Base-by-base conservation (phyloP, 2,888 invertebrate species). In the Agonum fuliginosum region DNA sequence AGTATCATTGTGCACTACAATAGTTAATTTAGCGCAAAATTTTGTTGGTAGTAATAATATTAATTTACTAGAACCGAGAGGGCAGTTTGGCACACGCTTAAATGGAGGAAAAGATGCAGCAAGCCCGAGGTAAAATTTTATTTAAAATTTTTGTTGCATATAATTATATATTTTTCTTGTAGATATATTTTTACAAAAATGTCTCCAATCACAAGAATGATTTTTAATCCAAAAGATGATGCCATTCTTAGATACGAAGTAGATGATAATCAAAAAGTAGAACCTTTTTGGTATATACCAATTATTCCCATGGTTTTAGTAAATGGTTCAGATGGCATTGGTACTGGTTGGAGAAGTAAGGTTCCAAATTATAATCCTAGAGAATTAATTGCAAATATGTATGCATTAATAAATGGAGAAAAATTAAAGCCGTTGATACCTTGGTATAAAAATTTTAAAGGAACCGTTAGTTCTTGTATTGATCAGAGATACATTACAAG, bases 1-100 rank as follows among this genome's bases (percentile, higher is more conserved):
- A 88, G 91, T 90, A 80, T 98, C 99, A 0, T 89, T 99, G 8
- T 95, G 96, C 89, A 91, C 94, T 86, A 99, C 99, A 0, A 99
- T 99, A 82, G 94, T 99, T 43, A 97, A 97, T 86, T 90, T 99
- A 86, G 99, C 99, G 0, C 99, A 99, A 86, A 97, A 99, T 88
- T 99, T 93, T 87, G 97, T 99, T 3, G 99, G 99, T 5, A 97
- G 97, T 10, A 99, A 99, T 87, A 99, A 99, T 84, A 94, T 99
- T 78, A 99, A 99, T 86, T 86, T 99, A 17, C 88, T 99, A 71
- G 93, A 95, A 86, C 99, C 99, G 0, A 93, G 94, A 80, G 99
- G 99, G 89, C 99, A 99, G 88, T 99, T 99, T 88, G 99, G 99
- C 86, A 98, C 98, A 0, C 88, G 95, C 65, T 88, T 94, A 3